Conservation (phyloP, 1,140 invertebrate species). For the Drosophila pseudoobscura region DNA sequence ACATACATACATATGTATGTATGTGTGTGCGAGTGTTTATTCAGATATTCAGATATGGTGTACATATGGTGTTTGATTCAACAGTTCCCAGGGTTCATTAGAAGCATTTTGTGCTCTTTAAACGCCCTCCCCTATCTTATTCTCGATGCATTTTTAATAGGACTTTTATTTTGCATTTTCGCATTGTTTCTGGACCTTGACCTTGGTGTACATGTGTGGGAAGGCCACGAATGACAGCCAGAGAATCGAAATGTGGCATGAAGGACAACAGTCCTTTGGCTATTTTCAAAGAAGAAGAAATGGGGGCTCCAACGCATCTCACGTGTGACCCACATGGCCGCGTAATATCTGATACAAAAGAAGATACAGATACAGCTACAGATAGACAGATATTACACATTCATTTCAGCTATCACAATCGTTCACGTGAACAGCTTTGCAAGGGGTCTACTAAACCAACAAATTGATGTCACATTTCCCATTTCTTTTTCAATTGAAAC, state of each 20-base stretch:
- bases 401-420: constrained; percentile 40
- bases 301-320: too few species aligned
- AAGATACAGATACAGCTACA: too few species aligned
- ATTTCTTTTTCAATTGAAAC: constrained; percentile 28
- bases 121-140: background rate
- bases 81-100: constrained; percentile 61
- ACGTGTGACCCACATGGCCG: constrained; percentile 48
- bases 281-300: too few species aligned
- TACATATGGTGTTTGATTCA: constrained; percentile 24
- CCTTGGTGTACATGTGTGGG: too few species aligned
- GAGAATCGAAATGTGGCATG: too few species aligned
- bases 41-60: constrained; percentile 4
- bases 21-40: constrained; percentile 7
- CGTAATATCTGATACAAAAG: constrained; percentile 34
- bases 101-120: constrained; percentile 9
- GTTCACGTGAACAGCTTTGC: constrained; percentile 52
- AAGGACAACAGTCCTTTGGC: too few species aligned
- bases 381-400: constrained; percentile 7
- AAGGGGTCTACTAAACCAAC: background rate
- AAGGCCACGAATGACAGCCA: too few species aligned
- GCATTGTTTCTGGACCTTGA: too few species aligned
- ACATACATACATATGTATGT: too few species aligned
- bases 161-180: background rate
- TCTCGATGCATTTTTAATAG: constrained; percentile 22
- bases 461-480: constrained; percentile 18